Evolutionary conservation across 2,113 vertebrate species (phyloP).

Genomic region (Ciconia boyciana): DNA sequence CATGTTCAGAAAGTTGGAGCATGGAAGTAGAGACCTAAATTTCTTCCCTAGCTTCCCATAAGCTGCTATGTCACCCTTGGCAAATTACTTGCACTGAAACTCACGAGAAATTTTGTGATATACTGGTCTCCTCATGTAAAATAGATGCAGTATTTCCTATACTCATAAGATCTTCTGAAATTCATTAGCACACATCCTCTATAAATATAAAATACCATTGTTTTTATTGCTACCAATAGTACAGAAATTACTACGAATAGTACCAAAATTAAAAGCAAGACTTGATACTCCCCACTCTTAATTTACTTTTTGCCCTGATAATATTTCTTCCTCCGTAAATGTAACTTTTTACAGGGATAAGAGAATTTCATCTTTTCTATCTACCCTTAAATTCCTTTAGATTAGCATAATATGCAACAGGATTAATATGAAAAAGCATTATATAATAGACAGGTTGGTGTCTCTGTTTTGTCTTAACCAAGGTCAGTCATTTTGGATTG

Average conservation of each 20-base stretch:
- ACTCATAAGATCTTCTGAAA: not conserved
- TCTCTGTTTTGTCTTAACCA: not conserved
- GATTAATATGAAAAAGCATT: not conserved
- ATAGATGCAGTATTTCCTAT: not conserved
- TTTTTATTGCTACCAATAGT: not conserved
- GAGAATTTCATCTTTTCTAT: not conserved
- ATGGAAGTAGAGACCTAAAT: not conserved
- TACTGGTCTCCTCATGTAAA: not conserved
- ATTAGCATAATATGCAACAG: not conserved
- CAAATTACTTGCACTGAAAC: not conserved
- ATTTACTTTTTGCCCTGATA: not conserved
- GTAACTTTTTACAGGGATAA: not conserved
- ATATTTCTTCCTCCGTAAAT: not conserved
- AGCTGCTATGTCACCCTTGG: not conserved
- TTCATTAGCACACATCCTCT: not conserved
- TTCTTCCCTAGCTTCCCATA: not conserved
- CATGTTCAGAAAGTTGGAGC: not conserved
- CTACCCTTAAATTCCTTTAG: not conserved
- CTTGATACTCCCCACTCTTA: not conserved
- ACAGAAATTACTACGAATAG: not conserved
- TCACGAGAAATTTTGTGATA: not conserved
- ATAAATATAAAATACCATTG: not conserved
- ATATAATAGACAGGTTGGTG: not conserved
- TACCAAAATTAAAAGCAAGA: not conserved
- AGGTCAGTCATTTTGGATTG: not conserved